Conservation (phyloP, 2,797 vertebrate species). For the Smutsia temminckii region DNA sequence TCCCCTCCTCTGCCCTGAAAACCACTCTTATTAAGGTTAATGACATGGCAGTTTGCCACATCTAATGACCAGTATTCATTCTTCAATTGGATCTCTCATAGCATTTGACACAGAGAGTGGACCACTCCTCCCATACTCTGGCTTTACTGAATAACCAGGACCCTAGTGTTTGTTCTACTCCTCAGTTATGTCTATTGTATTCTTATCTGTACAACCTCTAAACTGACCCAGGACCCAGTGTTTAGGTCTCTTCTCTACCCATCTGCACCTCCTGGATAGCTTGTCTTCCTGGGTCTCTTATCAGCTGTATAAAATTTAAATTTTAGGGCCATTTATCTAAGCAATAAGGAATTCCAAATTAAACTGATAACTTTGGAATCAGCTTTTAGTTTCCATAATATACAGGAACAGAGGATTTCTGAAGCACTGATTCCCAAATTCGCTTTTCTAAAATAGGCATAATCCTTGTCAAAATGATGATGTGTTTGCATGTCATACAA, state of each 20-base stretch:
- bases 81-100: background rate
- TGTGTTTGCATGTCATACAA: background rate
- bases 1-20: background rate
- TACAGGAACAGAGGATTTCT: background rate
- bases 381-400: background rate
- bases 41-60: background rate
- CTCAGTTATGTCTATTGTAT: background rate
- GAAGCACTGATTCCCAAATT: background rate
- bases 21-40: background rate
- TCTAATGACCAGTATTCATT: background rate
- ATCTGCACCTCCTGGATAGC: background rate
- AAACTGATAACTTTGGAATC: background rate
- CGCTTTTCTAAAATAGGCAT: background rate
- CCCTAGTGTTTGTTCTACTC: background rate
- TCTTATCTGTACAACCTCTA: background rate
- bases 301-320: background rate
- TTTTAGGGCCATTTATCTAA: background rate
- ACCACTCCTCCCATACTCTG: background rate
- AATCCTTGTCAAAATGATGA: conserved; percentile 8
- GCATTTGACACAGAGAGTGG: background rate
- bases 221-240: background rate
- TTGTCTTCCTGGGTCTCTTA: background rate
- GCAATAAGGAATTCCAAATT: background rate
- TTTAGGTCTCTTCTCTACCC: background rate
- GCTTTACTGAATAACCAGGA: background rate